phyloP scores from a whole-genome alignment of 2,888 invertebrate species.

The Lymantria monacha region DNA sequence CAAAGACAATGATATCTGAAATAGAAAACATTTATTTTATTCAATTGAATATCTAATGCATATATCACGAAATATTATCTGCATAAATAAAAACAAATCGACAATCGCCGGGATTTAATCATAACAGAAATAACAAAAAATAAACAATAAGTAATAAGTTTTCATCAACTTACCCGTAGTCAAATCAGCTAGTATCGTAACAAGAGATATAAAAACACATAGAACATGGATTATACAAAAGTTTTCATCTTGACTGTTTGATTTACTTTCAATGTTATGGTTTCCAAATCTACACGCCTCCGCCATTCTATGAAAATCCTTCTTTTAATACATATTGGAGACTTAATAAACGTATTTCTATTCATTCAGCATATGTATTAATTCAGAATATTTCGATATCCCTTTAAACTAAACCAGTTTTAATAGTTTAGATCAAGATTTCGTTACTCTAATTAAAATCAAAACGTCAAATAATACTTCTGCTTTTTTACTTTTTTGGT shows the following conservation, averaged over 20 bases:
- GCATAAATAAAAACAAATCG: background rate
- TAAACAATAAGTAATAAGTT: background rate
- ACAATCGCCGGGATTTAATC: background rate
- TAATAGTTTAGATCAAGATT: background rate
- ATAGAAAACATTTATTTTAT: conserved; percentile 22
- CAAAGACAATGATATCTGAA: conserved; percentile 81
- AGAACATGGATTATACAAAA: conserved; percentile 77
- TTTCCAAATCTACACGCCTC: conserved; percentile 69
- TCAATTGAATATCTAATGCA: background rate
- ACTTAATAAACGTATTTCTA: background rate
- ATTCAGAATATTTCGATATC: conserved; percentile 12
- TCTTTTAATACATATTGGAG: background rate
- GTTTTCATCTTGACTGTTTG: conserved; percentile 64
- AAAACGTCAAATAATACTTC: conserved; percentile 28
- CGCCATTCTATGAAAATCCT: conserved; percentile 58
- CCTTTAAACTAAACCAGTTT: conserved; percentile 2
- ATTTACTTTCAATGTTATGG: conserved; percentile 57
- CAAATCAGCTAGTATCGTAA: conserved; percentile 81
- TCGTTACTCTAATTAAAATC: conserved; percentile 1
- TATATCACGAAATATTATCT: background rate
- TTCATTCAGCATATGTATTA: conserved; percentile 12
- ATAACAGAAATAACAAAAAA: background rate
- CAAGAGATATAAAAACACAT: conserved; percentile 80
- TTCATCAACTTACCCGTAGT: conserved; percentile 72
- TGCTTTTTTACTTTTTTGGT: too few relatives aligned